These are phyloP conservation scores for Lymantria dispar DNA, from an alignment of 2,888 invertebrate species.

Conservation along the genomic window DNA sequence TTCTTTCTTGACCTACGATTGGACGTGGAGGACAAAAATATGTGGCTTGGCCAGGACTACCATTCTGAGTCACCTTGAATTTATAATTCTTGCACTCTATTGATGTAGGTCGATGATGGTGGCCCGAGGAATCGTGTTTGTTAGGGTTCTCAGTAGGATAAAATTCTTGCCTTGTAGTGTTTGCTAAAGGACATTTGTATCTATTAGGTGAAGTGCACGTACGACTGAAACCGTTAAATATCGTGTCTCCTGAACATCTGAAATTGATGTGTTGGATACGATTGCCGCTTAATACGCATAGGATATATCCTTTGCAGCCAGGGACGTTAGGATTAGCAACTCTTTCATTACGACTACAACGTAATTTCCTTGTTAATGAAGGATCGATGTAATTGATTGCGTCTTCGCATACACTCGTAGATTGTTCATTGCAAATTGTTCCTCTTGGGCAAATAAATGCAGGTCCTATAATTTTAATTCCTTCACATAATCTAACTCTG, in stretches of 20 bases:
- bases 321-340: constrained; percentile 68
- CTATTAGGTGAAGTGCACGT: constrained; percentile 65
- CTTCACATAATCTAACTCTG: constrained; percentile 64
- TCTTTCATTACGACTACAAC: constrained; percentile 65
- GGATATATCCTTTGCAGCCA: constrained; percentile 72
- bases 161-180: constrained; percentile 44
- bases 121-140: constrained; percentile 13
- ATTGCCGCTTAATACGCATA: constrained; percentile 69
- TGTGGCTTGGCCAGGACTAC: constrained; percentile 52
- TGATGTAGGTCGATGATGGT: constrained; percentile 32
- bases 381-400: constrained; percentile 63
- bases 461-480: constrained; percentile 55
- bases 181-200: constrained; percentile 62
- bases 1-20: constrained; percentile 46
- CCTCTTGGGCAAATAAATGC: constrained; percentile 64
- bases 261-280: constrained; percentile 74
- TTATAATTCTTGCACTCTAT: constrained; percentile 76
- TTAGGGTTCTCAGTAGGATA: constrained; percentile 38
- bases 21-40: constrained; percentile 70
- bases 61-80: constrained; percentile 62
- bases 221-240: constrained; percentile 67
- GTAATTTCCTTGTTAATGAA: constrained; percentile 48
- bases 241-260: constrained; percentile 67
- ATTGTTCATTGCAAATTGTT: constrained; percentile 70
- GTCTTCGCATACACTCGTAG: constrained; percentile 67